Base-by-base conservation (phyloP, 1,140 invertebrate genomes). In the Lucilia cuprina region DNA sequence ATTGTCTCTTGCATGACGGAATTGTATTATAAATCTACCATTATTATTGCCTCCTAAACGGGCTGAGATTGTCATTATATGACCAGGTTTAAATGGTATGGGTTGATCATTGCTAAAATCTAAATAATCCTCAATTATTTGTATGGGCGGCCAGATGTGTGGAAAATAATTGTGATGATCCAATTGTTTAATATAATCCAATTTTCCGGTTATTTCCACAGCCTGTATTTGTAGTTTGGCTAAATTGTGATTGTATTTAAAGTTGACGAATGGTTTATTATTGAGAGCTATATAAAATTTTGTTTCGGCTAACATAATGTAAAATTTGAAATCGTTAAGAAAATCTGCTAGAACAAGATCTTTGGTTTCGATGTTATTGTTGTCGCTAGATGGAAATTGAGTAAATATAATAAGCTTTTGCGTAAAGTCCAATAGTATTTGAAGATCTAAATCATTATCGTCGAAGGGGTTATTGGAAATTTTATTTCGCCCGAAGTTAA, bases 91-190 rank as follows among this genome's bases (percentile, higher is more conserved):
- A 21, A 50, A 80, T 2, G n/a, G 12, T 8, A 21, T 49, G 2
- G 77, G 77, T 25, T 49, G 19, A 12, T 80, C 77, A 50, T 80
- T 19, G 14, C 77, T 80, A 49, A 80, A 80, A 21, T 50, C 77
- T 17, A 80, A 80, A 80, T 25, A 49, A 50, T 50, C 47, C 10
- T 80, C 77, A 0, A 25, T 25, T 5, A 19, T 3, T 21, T 50
- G 41, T 80, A 80, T 80, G 8, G 77, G 41, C 0, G 77, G 77
- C 77, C 77, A 80, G 5, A 21, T 50, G 5, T 10, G 19, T 19
- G 77, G 77, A 80, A 80, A 80, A 80, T 80, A 80, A 25, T 21
- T 21, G 8, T 41, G 77, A 80, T 80, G 77, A 80, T 80, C 77
- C n/a, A 80, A 8, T 80, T 80, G n/a, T 25, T 50, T 49, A 9